These are phyloP conservation scores for Heliothis peltigera DNA, from an alignment of 2,888 invertebrate species.

Conservation along the genomic window DNA sequence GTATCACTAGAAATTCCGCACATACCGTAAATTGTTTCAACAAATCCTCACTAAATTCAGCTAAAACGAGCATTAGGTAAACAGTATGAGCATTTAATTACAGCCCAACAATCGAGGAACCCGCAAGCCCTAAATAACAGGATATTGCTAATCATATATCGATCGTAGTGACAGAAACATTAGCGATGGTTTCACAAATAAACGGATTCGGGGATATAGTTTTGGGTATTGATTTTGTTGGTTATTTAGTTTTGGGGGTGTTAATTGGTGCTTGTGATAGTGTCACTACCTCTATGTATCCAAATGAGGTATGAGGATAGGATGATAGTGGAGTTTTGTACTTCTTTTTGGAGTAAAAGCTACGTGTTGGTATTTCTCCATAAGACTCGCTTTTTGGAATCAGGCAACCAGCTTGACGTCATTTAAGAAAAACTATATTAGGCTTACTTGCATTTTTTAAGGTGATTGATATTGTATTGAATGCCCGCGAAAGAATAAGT, in stretches of 20 bases:
- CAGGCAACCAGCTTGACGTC: no score
- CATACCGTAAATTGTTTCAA: slow-evolving; percentile 8
- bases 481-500: no score
- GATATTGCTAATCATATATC: slow-evolving; percentile 49
- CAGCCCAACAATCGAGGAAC: slow-evolving; percentile 18
- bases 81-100: slow-evolving; percentile 43
- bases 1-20: not conserved
- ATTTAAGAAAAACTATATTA: no score
- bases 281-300: no score
- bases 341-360: no score
- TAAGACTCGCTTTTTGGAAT: no score
- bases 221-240: not conserved
- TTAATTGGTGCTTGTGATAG: not conserved
- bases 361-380: no score
- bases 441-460: no score
- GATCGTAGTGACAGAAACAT: slow-evolving; percentile 44
- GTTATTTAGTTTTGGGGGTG: not conserved
- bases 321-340: no score
- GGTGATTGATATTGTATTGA: no score
- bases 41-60: slow-evolving; percentile 15
- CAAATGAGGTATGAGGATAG: no score
- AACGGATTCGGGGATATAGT: slow-evolving; percentile 9
- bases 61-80: slow-evolving; percentile 9
- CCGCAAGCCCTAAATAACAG: slow-evolving; percentile 44
- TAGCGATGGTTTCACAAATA: slow-evolving; percentile 26